A percentile compares a stretch with the other conserved stretches of the same genome.
These are phyloP conservation scores for Nysson spinosus DNA, from an alignment of 2,888 invertebrate genomes.

Conservation along the genomic window DNA sequence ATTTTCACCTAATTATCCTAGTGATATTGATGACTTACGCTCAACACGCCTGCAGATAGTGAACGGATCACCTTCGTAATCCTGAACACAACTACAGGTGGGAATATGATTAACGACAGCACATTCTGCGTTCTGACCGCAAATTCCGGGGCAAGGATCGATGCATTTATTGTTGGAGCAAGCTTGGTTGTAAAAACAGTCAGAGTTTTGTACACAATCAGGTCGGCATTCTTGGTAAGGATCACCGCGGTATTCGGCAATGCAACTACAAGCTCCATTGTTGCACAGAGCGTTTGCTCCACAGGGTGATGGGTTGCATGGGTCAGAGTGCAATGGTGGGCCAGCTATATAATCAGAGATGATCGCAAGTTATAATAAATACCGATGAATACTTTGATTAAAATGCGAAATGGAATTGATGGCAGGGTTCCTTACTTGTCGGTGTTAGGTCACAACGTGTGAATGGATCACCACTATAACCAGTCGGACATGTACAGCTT, in stretches of 20 bases:
- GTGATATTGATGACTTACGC: slow-evolving; percentile 67
- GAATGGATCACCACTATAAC: slow-evolving; percentile 79
- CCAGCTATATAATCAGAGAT: slow-evolving; percentile 36
- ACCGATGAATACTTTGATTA: no score
- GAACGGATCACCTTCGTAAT: slow-evolving; percentile 81
- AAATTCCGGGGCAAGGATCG: slow-evolving; percentile 89
- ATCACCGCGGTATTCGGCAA: slow-evolving; percentile 75
- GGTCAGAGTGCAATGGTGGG: slow-evolving; percentile 77
- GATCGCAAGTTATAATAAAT: slow-evolving; percentile 3
- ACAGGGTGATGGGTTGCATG: slow-evolving; percentile 85
- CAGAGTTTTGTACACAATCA: slow-evolving; percentile 88
- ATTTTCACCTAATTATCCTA: no score
- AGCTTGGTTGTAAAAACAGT: slow-evolving; percentile 86
- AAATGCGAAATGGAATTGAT: no score
- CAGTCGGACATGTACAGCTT: slow-evolving; percentile 77
- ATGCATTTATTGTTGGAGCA: slow-evolving; percentile 89
- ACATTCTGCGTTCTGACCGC: slow-evolving; percentile 87
- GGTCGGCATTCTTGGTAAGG: slow-evolving; percentile 85
- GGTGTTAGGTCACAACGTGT: slow-evolving; percentile 70
- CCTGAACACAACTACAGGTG: slow-evolving; percentile 80
- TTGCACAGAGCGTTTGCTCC: slow-evolving; percentile 86
- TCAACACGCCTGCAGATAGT: slow-evolving; percentile 77
- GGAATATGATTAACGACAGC: slow-evolving; percentile 86
- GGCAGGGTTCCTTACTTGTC: slow-evolving; percentile 65
- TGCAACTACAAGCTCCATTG: slow-evolving; percentile 75